Evolutionary conservation across 2,888 invertebrate genomes (phyloP).

Genomic region (Diachrysia chrysitis): DNA sequence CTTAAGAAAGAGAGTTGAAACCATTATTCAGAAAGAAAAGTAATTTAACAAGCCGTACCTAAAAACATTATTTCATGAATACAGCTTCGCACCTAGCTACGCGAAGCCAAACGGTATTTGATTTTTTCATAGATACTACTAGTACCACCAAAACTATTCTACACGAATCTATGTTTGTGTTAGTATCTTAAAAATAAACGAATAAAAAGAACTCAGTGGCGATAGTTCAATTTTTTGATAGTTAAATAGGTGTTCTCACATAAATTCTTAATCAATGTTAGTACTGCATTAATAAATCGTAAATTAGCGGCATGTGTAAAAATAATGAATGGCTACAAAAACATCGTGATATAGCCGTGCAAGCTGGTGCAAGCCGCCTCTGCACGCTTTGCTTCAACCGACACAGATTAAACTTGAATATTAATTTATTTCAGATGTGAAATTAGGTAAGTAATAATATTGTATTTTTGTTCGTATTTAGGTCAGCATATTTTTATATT

Average conservation of each 20-base stretch:
- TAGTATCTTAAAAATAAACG: too few relatives aligned
- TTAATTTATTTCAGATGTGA: conserved; percentile 16
- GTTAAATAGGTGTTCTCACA: not conserved
- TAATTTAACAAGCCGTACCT: too few relatives aligned
- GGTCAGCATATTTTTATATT: too few relatives aligned
- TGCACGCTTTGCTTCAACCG: conserved; percentile 29
- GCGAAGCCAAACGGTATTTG: not conserved
- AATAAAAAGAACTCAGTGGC: too few relatives aligned
- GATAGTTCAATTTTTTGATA: too few relatives aligned
- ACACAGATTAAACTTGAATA: conserved; percentile 25
- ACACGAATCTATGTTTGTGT: too few relatives aligned
- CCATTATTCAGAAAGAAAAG: too few relatives aligned
- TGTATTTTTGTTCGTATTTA: not conserved
- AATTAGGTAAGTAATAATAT: not conserved
- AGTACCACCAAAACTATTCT: too few relatives aligned
- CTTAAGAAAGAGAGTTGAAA: too few relatives aligned
- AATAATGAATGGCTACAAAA: conserved; percentile 44
- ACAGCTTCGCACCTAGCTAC: too few relatives aligned
- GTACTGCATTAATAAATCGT: conserved; percentile 13
- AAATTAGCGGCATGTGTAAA: conserved; percentile 14
- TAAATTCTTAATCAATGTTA: not conserved
- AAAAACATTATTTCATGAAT: too few relatives aligned
- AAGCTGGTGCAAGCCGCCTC: conserved; percentile 50
- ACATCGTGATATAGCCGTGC: conserved; percentile 41
- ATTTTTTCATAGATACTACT: too few relatives aligned